Conservation (phyloP, 2,888 invertebrate genomes). For the Andrena trimmerana region DNA sequence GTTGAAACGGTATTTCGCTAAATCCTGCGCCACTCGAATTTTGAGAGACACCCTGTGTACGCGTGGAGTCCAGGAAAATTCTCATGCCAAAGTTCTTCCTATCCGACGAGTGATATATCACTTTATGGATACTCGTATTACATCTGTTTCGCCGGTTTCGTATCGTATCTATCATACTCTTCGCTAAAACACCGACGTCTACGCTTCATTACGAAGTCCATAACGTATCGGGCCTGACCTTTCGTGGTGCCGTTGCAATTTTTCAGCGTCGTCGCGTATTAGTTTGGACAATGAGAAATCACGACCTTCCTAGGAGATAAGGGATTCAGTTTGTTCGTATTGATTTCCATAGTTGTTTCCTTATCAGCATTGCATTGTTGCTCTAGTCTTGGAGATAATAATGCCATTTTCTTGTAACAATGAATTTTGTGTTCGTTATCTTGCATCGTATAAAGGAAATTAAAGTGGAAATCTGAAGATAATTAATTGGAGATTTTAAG, state of each 20-base stretch:
- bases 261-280: conserved; percentile 9
- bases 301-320: background rate
- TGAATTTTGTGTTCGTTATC: background rate
- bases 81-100: conserved; percentile 31
- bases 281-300: conserved; percentile 12
- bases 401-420: background rate
- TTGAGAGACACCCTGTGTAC: too few relatives aligned
- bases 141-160: conserved; percentile 63
- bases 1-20: too few relatives aligned
- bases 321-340: background rate
- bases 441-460: background rate
- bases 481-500: background rate
- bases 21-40: too few relatives aligned
- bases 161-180: conserved; percentile 53
- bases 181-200: conserved; percentile 35
- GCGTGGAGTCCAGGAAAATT: conserved; percentile 30
- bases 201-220: conserved; percentile 45
- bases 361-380: background rate
- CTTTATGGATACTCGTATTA: conserved; percentile 44
- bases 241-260: conserved; percentile 11
- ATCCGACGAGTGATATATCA: conserved; percentile 54
- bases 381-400: background rate
- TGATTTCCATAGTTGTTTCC: background rate
- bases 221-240: conserved; percentile 13
- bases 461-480: background rate